phyloP scores from a whole-genome alignment of 2,113 vertebrate genomes.

The Regulus satrapa region DNA sequence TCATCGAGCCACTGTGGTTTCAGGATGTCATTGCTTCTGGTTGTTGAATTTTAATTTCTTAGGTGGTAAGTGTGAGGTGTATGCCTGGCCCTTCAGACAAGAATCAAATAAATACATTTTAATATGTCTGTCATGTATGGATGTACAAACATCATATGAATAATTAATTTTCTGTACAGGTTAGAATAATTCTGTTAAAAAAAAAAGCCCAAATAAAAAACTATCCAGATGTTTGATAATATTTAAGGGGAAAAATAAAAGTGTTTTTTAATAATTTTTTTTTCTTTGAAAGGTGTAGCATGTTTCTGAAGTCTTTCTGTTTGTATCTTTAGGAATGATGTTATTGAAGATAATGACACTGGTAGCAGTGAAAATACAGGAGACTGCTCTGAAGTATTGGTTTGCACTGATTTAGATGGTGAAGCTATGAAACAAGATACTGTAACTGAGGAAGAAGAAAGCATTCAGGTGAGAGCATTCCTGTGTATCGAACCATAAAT shows the following conservation, averaged over 20 bases:
- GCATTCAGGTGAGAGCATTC: slow-evolving; percentile 69
- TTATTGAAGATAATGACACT: slow-evolving; percentile 70
- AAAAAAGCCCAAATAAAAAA: background rate
- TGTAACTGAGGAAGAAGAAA: slow-evolving; percentile 73
- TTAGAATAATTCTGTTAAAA: background rate
- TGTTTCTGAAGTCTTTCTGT: background rate
- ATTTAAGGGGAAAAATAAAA: background rate
- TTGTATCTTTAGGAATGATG: slow-evolving; percentile 66
- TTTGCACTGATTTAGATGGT: slow-evolving; percentile 67
- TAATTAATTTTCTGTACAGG: background rate
- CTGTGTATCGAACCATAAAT: background rate
- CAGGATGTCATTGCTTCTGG: background rate
- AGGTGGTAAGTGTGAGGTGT: background rate
- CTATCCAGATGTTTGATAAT: background rate
- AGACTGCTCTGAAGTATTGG: slow-evolving; percentile 70
- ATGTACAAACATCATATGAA: background rate
- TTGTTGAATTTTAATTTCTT: background rate
- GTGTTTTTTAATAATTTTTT: too few relatives aligned
- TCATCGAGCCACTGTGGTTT: rapidly evolving
- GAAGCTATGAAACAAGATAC: slow-evolving; percentile 69
- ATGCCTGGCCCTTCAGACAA: background rate
- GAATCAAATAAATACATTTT: background rate
- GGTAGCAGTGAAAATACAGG: slow-evolving; percentile 65
- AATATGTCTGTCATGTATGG: rapidly evolving
- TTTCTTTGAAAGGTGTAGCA: background rate